These are phyloP conservation scores for Glyptemys insculpta DNA, from an alignment of 2,797 vertebrate genomes.

Conservation along the genomic window DNA sequence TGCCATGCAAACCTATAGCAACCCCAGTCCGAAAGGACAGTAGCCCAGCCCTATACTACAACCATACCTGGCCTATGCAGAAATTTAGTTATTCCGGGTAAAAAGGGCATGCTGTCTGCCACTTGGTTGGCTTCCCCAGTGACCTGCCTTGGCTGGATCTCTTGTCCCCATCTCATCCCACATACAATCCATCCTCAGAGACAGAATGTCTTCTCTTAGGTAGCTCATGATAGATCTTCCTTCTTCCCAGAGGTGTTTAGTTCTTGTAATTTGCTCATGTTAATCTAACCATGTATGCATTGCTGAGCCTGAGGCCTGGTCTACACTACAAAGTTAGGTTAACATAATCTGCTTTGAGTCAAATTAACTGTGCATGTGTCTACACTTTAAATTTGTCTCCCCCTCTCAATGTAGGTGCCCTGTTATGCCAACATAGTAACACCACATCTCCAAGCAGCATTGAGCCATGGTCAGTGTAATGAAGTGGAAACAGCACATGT, in stretches of 20 bases:
- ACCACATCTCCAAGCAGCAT: not conserved
- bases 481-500: no score
- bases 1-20: not conserved
- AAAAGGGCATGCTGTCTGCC: not conserved
- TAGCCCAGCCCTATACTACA: not conserved
- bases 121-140: not conserved
- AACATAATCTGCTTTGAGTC: not conserved
- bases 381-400: not conserved
- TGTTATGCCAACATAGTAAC: not conserved
- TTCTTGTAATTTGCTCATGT: not conserved
- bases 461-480: no score
- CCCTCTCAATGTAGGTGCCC: not conserved
- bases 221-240: not conserved
- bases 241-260: not conserved
- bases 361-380: not conserved
- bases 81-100: not conserved
- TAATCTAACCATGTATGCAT: no score
- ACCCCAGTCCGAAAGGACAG: not conserved
- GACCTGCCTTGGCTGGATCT: not conserved
- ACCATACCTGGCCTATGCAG: not conserved
- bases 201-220: not conserved
- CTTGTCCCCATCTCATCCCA: not conserved
- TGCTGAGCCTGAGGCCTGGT: not conserved
- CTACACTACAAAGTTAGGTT: not conserved
- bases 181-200: not conserved